Evolutionary conservation across 2,888 invertebrate species (phyloP).

Genomic region (Hypena proboscidalis): DNA sequence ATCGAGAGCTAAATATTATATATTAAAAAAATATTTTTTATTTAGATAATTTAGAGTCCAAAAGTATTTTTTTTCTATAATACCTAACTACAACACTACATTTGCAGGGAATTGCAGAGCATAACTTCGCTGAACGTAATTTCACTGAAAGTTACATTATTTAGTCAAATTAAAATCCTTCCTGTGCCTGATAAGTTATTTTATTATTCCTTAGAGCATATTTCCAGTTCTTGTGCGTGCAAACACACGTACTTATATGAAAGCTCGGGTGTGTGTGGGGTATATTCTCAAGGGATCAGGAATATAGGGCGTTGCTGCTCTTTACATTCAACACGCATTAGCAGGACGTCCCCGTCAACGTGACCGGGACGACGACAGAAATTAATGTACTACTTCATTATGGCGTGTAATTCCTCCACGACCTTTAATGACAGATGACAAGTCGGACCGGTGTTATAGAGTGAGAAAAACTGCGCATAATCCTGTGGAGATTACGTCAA

Average conservation of each 20-base stretch:
- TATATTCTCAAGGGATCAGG: conserved; percentile 59
- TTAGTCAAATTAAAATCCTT: too few species aligned
- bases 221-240: too few species aligned
- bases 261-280: conserved; percentile 1
- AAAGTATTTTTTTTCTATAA: too few species aligned
- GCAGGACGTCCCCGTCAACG: conserved; percentile 51
- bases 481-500: conserved; percentile 43
- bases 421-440: conserved; percentile 26
- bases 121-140: too few species aligned
- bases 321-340: conserved; percentile 74
- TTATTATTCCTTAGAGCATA: too few species aligned
- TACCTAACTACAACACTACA: too few species aligned
- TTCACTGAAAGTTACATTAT: too few species aligned
- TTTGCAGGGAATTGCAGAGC: too few species aligned
- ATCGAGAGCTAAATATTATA: too few species aligned
- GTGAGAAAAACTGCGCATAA: conserved; percentile 48
- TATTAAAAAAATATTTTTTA: too few species aligned
- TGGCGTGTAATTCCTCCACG: conserved; percentile 35
- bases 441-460: conserved; percentile 13
- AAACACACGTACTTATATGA: background rate
- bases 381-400: conserved; percentile 50
- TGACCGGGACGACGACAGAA: conserved; percentile 48
- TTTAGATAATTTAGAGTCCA: too few species aligned
- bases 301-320: conserved; percentile 66
- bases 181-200: too few species aligned